These are phyloP conservation scores for Cherax destructor DNA, from an alignment of 1,140 invertebrate species.

Conservation along the genomic window DNA sequence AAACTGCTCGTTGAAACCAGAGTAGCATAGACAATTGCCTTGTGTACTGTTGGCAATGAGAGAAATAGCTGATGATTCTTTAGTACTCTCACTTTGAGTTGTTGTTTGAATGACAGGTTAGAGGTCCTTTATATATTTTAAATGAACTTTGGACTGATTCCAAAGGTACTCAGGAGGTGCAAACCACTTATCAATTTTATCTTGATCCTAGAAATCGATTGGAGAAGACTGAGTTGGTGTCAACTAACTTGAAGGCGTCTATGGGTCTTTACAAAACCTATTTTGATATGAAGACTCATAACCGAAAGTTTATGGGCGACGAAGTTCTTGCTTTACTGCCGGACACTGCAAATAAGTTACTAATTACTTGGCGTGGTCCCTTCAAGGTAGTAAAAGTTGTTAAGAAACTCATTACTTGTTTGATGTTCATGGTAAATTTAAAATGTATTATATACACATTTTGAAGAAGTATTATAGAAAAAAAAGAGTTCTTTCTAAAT, in stretches of 20 bases:
- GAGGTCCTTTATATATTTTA: not conserved
- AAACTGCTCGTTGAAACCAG: not conserved
- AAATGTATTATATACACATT: not conserved
- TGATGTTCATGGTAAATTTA: not conserved
- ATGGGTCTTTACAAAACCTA: not conserved
- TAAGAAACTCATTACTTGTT: not conserved
- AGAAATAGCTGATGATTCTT: not conserved
- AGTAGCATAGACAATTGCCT: not conserved
- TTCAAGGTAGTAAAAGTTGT: not conserved
- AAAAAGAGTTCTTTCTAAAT: too few species aligned
- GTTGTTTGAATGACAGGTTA: not conserved
- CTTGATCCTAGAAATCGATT: too few species aligned
- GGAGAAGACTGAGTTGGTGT: not conserved
- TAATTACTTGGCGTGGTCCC: not conserved
- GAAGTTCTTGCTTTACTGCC: slow-evolving; percentile 1
- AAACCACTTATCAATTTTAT: not conserved
- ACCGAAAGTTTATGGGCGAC: not conserved
- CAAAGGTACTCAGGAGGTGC: not conserved
- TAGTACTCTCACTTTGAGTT: not conserved
- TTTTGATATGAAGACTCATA: not conserved
- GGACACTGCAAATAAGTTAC: not conserved
- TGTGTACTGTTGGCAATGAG: not conserved
- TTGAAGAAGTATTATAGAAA: not conserved
- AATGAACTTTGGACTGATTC: not conserved
- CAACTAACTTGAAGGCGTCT: not conserved